These are phyloP conservation scores for Platysternon megacephalum DNA, from an alignment of 2,113 vertebrate genomes.

Conservation along the genomic window DNA sequence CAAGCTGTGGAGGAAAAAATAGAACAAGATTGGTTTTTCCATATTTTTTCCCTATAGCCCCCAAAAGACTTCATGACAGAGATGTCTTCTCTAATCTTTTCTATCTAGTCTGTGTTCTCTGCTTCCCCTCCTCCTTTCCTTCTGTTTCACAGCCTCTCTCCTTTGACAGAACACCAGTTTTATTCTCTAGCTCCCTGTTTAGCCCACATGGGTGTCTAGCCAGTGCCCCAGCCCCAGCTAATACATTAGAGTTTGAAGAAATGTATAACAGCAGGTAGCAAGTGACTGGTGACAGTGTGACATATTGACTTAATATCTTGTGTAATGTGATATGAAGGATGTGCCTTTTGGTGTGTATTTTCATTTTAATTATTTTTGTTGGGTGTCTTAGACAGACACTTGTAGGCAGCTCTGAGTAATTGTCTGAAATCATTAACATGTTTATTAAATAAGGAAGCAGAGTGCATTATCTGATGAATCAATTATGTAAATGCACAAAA, in stretches of 20 bases:
- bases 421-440: slow-evolving; percentile 87
- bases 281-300: slow-evolving; percentile 84
- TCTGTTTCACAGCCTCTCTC: slow-evolving; percentile 74
- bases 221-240: slow-evolving; percentile 71
- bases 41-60: slow-evolving; percentile 55
- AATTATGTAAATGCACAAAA: slow-evolving; percentile 85
- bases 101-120: slow-evolving; percentile 66
- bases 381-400: slow-evolving; percentile 79
- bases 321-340: slow-evolving; percentile 82
- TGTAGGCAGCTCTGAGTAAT: slow-evolving; percentile 81
- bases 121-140: slow-evolving; percentile 64
- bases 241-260: slow-evolving; percentile 79
- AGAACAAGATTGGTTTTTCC: slow-evolving; percentile 62
- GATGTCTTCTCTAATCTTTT: slow-evolving; percentile 76
- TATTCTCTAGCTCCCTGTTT: slow-evolving; percentile 65
- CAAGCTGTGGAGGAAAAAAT: slow-evolving; percentile 48
- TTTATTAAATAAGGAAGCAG: slow-evolving; percentile 86
- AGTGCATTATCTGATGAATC: slow-evolving; percentile 85
- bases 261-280: slow-evolving; percentile 84
- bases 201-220: slow-evolving; percentile 77
- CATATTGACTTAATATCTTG: slow-evolving; percentile 84
- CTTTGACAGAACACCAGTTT: slow-evolving; percentile 74
- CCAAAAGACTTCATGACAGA: slow-evolving; percentile 61
- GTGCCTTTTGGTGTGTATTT: slow-evolving; percentile 83
- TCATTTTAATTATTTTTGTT: slow-evolving; percentile 77